phyloP scores from a whole-genome alignment of 2,113 vertebrate genomes.

The Periophthalmodon schlosseri region DNA sequence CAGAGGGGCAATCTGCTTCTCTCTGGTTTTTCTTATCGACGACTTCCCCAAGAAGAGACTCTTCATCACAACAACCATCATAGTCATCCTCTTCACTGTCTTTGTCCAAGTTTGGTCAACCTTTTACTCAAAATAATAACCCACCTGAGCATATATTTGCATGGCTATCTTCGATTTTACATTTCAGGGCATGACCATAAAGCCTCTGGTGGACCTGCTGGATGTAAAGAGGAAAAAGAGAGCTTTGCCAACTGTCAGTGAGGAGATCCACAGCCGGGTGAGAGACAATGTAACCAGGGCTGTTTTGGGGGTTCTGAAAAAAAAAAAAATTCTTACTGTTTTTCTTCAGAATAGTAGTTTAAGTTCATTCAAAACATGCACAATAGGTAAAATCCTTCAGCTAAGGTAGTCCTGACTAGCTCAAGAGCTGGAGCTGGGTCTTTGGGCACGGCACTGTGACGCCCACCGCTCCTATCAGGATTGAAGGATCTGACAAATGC shows the following conservation, averaged over 20 bases:
- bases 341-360: no score
- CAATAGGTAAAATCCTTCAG: no score
- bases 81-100: slow-evolving; percentile 86
- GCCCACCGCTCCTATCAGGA: no score
- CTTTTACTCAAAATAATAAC: background rate
- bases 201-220: slow-evolving; percentile 81
- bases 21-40: slow-evolving; percentile 82
- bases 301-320: no score
- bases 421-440: no score
- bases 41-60: slow-evolving; percentile 84
- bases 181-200: slow-evolving; percentile 83
- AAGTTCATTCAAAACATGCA: no score
- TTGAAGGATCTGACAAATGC: no score
- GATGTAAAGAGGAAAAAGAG: slow-evolving; percentile 83
- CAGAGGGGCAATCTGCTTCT: slow-evolving; percentile 85
- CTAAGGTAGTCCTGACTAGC: no score
- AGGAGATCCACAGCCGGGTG: slow-evolving; percentile 84
- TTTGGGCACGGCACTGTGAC: no score
- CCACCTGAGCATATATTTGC: no score
- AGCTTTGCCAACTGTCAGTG: slow-evolving; percentile 77
- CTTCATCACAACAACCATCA: slow-evolving; percentile 84
- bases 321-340: no score
- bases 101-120: slow-evolving; percentile 77
- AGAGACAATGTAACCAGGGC: slow-evolving; percentile 34
- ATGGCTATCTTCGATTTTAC: background rate